Conservation (phyloP, 2,113 vertebrate species). For the Neolamprologus kungweensis region DNA sequence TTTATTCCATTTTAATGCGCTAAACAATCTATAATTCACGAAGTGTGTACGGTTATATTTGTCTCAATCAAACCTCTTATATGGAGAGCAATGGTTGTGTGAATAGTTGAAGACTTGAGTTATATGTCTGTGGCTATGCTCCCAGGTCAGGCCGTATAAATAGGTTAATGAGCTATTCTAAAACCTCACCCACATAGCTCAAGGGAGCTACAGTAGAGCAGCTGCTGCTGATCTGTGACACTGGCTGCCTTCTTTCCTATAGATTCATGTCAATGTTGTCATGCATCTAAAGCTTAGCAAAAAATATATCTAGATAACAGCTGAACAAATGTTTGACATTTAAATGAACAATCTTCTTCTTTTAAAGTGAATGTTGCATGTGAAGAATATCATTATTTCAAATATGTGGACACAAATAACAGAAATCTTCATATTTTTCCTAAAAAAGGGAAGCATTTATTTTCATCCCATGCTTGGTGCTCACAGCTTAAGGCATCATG, state of each 20-base stretch:
- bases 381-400: neutral
- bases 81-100: slow-evolving; percentile 6
- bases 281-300: neutral
- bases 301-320: neutral
- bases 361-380: neutral
- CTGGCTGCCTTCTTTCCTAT: neutral
- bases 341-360: neutral
- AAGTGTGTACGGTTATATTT: neutral
- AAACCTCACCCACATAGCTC: slow-evolving; percentile 57
- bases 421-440: neutral
- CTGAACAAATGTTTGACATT: neutral
- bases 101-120: slow-evolving; percentile 11
- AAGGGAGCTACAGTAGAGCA: slow-evolving; percentile 56
- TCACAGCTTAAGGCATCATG: slow-evolving; percentile 14
- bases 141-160: slow-evolving; percentile 55
- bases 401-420: neutral
- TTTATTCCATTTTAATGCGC: neutral
- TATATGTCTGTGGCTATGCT: slow-evolving; percentile 33
- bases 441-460: neutral
- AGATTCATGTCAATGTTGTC: neutral
- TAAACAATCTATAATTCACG: neutral
- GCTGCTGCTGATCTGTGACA: slow-evolving; percentile 36
- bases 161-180: slow-evolving; percentile 67
- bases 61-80: slow-evolving; percentile 4
- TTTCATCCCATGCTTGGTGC: neutral